Percentiles rank a stretch among this genome's conserved stretches.
Conservation (phyloP, 2,797 vertebrate species). For the Chanos chanos region DNA sequence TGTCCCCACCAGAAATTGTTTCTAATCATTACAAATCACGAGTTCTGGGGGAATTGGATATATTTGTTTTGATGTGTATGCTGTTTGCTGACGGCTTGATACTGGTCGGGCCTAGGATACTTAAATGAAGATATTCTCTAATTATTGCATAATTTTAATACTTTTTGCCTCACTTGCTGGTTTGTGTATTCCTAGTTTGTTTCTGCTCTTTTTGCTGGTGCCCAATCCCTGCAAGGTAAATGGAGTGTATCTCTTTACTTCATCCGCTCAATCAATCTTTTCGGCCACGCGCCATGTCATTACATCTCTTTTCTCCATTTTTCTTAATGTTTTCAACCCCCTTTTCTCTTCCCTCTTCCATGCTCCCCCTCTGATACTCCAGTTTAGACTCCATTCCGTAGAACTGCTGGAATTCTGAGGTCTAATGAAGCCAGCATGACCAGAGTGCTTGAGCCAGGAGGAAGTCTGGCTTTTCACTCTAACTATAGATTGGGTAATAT, state of each 20-base stretch:
- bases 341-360: slow-evolving; percentile 7
- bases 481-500: slow-evolving; percentile 50
- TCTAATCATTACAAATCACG: too few species aligned
- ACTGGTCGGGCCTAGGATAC: slow-evolving; percentile 13
- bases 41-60: too few species aligned
- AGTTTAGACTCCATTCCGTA: slow-evolving; percentile 5
- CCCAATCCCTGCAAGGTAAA: slow-evolving; percentile 20
- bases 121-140: slow-evolving; percentile 38
- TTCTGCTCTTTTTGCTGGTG: not conserved
- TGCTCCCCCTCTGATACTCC: slow-evolving; percentile 7
- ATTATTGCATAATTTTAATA: slow-evolving; percentile 10
- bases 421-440: slow-evolving; percentile 51
- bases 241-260: slow-evolving; percentile 13
- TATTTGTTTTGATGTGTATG: too few species aligned
- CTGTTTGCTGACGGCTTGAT: not conserved
- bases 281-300: not conserved
- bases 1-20: slow-evolving; percentile 77
- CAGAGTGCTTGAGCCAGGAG: slow-evolving; percentile 34
- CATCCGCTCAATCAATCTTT: not conserved
- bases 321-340: not conserved
- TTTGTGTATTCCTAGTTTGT: not conserved
- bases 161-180: not conserved
- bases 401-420: slow-evolving; percentile 24
- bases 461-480: slow-evolving; percentile 55
- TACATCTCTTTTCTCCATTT: not conserved